Evolutionary conservation across 2,113 vertebrate species (phyloP), one percentile per base, ranked within the genome.

Genomic region (Erinaceus europaeus): DNA sequence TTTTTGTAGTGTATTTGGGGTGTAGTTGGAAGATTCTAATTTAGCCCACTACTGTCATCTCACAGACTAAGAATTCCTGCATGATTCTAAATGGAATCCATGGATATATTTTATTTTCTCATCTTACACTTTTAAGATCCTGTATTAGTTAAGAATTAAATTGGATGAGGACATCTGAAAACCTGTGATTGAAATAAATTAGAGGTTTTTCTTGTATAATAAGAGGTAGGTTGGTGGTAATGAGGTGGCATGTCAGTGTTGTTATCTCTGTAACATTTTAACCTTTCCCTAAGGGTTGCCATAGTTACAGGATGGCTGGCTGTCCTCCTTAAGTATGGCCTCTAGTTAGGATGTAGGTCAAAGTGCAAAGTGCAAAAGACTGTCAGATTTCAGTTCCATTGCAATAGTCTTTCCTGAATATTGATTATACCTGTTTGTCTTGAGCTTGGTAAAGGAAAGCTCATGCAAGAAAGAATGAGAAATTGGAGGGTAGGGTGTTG

Each of bases 401-500:
- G 68, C 36, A 38, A 79, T 83, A 53, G 57, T 86, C 78, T 71
- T 89, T 71, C 32, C 73, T 86, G 27, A 75, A 83, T 75, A 84
- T 74, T 36, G 32, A 36, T 78, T 34, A 21, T 0, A 1, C 29
- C 27, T 73, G 18, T 36, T 52, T 72, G 29, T 32, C 61, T 65
- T 61, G 34, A 77, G 2, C 44, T 42, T 13, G 29, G 27, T 46
- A 65, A 62, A 53, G 29, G 50, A 74, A n/a, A 55, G 10, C 52
- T 25, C 21, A 25, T 77, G 14, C 38, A 32, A 44, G 32, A 23
- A 44, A 34, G 14, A 61, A 40, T 36, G 4, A 6, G 38, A 61
- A 55, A 32, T 34, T n/a, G n/a, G n/a, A n/a, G n/a, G n/a, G n/a
- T n/a, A n/a, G n/a, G n/a, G n/a, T n/a, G n/a, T n/a, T n/a, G 23